Base-by-base conservation (phyloP, 2,888 invertebrate species). In the Meganola albula region DNA sequence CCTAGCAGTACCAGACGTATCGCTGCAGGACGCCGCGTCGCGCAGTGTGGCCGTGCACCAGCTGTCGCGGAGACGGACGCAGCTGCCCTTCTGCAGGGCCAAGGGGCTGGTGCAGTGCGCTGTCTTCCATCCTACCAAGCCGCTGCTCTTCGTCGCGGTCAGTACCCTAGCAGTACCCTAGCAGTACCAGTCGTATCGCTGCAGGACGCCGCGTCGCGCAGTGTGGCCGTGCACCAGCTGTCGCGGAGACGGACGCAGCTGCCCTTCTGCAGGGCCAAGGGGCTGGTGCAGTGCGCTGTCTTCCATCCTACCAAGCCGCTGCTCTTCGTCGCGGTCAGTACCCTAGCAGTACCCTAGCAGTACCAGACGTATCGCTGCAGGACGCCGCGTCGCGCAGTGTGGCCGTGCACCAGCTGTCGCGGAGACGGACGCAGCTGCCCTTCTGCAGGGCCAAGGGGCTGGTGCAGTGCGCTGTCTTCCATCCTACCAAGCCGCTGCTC, bases 221-320 rank as follows among this genome's bases (percentile, higher is more conserved):
- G 97, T 99, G 26, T 64, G 96, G 6, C n/a, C n/a, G 96, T 99
- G 64, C 97, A 98, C 82, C 98, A 99, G 77, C 75, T 99, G 55
- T 97, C 97, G 20, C 93, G 93, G 57, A 88, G 96, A 42, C 89
- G 93, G 58, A 94, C 94, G 27, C 95, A 98, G 87, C 88, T 97
- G 65, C 99, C 99, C 10, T 96, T 99, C 83, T 89, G 91, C 8
- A 94, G 93, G 77, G 88, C 93, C 42, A 96, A 95, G 80, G 98
- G 97, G 12, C 87, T 93, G 12, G 93, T 99, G 48, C 98, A 99
- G 76, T 92, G 92, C 66, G 97, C 97, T 7, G 74, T 93, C 21
- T 99, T 99, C 87, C 99, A 99, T 87, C 99, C 99, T 1, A 88
- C 92, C 18, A 89, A 93, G 58, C 98, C 99, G 5, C 92, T 91